These are phyloP conservation scores for Drosophila carrolli DNA, from an alignment of 1,140 invertebrate species.

Conservation along the genomic window DNA sequence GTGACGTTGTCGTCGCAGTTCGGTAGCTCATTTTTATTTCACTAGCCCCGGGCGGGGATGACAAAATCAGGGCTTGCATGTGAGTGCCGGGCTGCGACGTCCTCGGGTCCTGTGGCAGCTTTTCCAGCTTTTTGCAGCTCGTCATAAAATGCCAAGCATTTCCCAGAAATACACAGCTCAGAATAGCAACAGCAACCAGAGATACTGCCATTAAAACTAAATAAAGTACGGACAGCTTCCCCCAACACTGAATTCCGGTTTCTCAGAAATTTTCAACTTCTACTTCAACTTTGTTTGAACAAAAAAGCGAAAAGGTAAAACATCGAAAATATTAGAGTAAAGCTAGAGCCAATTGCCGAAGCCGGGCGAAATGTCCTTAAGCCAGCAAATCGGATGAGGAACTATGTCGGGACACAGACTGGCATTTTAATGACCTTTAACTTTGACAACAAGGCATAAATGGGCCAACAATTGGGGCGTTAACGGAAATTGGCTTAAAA, in stretches of 20 bases:
- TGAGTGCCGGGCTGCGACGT: constrained; percentile 23
- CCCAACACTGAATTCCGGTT: constrained; percentile 31
- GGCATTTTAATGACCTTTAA: constrained; percentile 73
- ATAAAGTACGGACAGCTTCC: constrained; percentile 35
- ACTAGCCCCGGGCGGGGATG: constrained; percentile 54
- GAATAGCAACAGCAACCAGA: constrained; percentile 30
- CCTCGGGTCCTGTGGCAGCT: constrained; percentile 15
- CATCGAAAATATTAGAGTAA: constrained; percentile 1
- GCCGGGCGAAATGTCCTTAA: constrained; percentile 38
- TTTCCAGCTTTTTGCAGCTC: constrained; percentile 23
- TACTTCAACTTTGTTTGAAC: constrained; percentile 34
- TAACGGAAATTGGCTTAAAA: constrained; percentile 82
- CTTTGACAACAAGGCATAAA: constrained; percentile 64
- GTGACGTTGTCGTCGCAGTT: constrained; percentile 44
- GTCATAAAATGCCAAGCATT: constrained; percentile 75
- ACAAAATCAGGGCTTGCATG: constrained; percentile 67
- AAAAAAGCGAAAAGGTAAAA: constrained; percentile 4
- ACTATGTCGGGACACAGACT: constrained; percentile 25
- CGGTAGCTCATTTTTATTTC: constrained; percentile 79
- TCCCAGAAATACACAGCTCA: constrained; percentile 29
- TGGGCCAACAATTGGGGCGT: constrained; percentile 65
- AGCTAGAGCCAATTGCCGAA: constrained; percentile 52
- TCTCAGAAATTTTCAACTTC: constrained; percentile 42
- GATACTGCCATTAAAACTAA: constrained; percentile 64
- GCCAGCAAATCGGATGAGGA: constrained; percentile 43